Percentiles rank a stretch among this genome's conserved stretches.
These are phyloP conservation scores for Ormyrus labotus DNA, from an alignment of 2,888 invertebrate genomes.

Conservation along the genomic window DNA sequence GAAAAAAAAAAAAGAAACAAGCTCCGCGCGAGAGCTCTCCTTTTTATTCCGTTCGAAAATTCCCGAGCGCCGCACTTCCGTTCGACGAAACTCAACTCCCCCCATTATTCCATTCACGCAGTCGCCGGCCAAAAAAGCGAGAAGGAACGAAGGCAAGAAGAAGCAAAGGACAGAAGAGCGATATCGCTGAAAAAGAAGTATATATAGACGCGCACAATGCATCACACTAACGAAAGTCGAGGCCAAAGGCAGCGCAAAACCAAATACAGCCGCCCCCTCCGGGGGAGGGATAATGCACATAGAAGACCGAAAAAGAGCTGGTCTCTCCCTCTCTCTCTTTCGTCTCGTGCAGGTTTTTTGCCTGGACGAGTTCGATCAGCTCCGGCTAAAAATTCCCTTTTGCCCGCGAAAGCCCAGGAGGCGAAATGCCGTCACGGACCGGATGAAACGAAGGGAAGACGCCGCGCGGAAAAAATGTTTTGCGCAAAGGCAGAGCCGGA, in stretches of 20 bases:
- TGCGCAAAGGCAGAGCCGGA: too few relatives aligned
- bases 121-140: not conserved
- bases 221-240: constrained; percentile 24
- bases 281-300: constrained; percentile 2
- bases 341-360: too few relatives aligned
- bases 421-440: not conserved
- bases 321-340: too few relatives aligned
- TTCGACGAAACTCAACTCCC: not conserved
- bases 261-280: not conserved
- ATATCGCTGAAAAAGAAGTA: not conserved
- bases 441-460: not conserved
- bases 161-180: not conserved
- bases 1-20: too few relatives aligned
- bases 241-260: constrained; percentile 16
- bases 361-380: too few relatives aligned
- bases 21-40: not conserved
- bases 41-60: constrained; percentile 10
- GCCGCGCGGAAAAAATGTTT: too few relatives aligned
- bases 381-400: not conserved
- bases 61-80: constrained; percentile 1
- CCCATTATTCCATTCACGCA: constrained; percentile 44
- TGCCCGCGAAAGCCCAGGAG: not conserved
- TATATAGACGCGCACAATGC: not conserved
- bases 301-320: constrained; percentile 8
- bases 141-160: constrained; percentile 16